A percentile compares a stretch with the other conserved stretches of the same genome.
Evolutionary conservation across 2,888 invertebrate genomes (phyloP).

Genomic region (Drosophila nr. medialis): DNA sequence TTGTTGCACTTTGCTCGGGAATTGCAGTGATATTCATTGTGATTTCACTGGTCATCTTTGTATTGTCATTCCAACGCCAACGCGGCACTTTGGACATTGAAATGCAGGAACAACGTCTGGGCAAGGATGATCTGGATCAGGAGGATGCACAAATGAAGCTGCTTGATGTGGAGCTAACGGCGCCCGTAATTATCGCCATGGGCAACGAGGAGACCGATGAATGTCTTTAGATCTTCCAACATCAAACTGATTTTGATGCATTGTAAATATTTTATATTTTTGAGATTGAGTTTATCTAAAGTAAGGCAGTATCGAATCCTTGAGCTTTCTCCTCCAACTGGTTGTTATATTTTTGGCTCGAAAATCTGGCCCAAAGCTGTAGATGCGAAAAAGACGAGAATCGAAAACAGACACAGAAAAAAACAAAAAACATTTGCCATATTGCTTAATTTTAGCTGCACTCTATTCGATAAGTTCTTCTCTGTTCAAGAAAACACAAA

Average conservation of each 20-base stretch:
- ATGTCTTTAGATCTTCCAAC: slow-evolving; percentile 59
- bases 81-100: slow-evolving; percentile 83
- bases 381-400: slow-evolving; percentile 12
- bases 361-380: slow-evolving; percentile 39
- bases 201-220: slow-evolving; percentile 75
- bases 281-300: slow-evolving; percentile 54
- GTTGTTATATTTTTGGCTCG: slow-evolving; percentile 45
- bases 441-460: slow-evolving; percentile 65
- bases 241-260: slow-evolving; percentile 31
- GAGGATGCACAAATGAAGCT: slow-evolving; percentile 81
- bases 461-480: slow-evolving; percentile 46
- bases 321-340: slow-evolving; percentile 30
- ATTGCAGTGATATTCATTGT: slow-evolving; percentile 78
- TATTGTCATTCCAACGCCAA: slow-evolving; percentile 81
- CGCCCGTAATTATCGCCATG: slow-evolving; percentile 62
- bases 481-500: slow-evolving; percentile 43
- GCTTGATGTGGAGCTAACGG: slow-evolving; percentile 74
- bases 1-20: slow-evolving; percentile 77
- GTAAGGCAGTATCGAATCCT: slow-evolving; percentile 29
- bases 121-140: slow-evolving; percentile 80
- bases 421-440: slow-evolving; percentile 62
- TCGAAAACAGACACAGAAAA: slow-evolving; percentile 21
- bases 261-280: slow-evolving; percentile 68
- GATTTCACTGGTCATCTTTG: slow-evolving; percentile 75
- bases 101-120: slow-evolving; percentile 82